A percentile compares a stretch with the other conserved stretches of the same genome.
phyloP scores from a whole-genome alignment of 1,140 invertebrate genomes.

The Drosophila subpulchrella region DNA sequence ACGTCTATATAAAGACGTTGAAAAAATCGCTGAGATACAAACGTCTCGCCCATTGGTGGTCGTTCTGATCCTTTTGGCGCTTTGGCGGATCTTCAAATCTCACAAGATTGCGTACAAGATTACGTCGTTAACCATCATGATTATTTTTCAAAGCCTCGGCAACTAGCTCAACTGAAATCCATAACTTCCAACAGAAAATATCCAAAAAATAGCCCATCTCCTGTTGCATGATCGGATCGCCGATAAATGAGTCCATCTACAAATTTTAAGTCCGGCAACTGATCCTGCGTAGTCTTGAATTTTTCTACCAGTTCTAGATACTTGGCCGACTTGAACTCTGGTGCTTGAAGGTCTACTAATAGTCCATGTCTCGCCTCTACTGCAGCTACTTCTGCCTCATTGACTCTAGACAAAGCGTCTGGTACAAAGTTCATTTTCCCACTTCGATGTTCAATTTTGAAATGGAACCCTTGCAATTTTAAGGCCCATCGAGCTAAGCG shows the following conservation, averaged over 20 bases:
- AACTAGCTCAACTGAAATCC: no score
- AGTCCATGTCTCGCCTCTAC: background rate
- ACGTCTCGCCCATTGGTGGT: constrained; percentile 21
- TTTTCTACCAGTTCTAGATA: background rate
- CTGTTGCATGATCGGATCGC: no score
- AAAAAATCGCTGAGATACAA: constrained; percentile 3
- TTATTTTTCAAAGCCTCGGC: no score
- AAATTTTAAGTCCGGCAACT: background rate
- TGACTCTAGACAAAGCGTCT: background rate
- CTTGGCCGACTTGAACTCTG: background rate
- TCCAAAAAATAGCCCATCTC: no score
- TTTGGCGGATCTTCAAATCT: constrained; percentile 12
- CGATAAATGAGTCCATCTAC: no score
- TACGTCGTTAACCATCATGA: background rate
- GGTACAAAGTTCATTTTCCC: background rate
- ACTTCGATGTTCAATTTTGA: background rate
- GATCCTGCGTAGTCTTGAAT: background rate
- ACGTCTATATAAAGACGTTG: constrained; percentile 39
- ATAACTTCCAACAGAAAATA: no score
- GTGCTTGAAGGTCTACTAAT: background rate
- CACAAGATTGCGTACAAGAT: constrained; percentile 13
- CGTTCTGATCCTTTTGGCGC: constrained; percentile 4
- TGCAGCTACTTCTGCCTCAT: background rate
- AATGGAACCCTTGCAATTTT: background rate
- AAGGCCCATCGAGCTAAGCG: background rate